A percentile compares a stretch with the other conserved stretches of the same genome.
These are phyloP conservation scores for Nebria ingens DNA, from an alignment of 1,140 invertebrate species.

Conservation along the genomic window DNA sequence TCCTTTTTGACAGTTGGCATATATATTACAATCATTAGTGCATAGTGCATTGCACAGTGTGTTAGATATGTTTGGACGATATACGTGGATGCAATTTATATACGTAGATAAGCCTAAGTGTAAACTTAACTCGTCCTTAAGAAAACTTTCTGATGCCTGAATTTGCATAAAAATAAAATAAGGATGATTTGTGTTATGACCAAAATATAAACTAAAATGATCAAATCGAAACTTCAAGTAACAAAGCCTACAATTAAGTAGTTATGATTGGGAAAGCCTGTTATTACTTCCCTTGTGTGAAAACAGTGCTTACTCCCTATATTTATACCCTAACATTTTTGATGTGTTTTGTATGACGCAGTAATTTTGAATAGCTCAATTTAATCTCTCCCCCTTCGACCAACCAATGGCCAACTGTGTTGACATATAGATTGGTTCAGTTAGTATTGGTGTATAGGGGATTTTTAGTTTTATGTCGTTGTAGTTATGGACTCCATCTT, in stretches of 20 bases:
- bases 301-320: no score
- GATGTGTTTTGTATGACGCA: background rate
- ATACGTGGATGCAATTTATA: background rate
- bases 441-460: background rate
- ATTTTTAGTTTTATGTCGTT: background rate
- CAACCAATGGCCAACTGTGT: background rate
- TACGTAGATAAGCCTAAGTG: background rate
- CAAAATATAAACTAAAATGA: no score
- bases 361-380: background rate
- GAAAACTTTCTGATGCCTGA: no score
- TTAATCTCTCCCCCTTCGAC: background rate
- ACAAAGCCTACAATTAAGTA: no score
- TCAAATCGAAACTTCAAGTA: no score
- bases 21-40: background rate
- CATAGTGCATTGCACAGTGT: no score
- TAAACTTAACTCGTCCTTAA: no score
- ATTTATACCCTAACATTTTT: background rate
- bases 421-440: background rate
- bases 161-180: no score
- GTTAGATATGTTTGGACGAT: background rate
- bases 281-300: no score
- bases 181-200: no score
- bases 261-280: no score
- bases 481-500: no score
- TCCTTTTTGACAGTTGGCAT: background rate